phyloP scores from a whole-genome alignment of 1,140 invertebrate species.

The Tribolium madens region DNA sequence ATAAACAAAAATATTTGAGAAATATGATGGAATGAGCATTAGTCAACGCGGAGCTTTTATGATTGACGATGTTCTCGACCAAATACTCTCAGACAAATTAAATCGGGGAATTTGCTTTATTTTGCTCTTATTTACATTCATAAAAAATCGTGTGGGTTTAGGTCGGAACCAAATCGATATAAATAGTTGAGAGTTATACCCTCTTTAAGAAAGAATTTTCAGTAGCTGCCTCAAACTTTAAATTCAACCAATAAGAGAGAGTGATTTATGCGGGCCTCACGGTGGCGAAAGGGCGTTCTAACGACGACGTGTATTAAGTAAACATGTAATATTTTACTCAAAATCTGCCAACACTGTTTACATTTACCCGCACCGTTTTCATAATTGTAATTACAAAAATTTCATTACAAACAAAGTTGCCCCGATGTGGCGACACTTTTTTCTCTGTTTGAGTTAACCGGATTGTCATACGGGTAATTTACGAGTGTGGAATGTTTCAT shows the following conservation, averaged over 20 bases:
- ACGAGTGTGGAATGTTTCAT: neutral
- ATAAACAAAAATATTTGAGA: conserved; percentile 34
- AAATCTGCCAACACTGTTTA: too few species aligned
- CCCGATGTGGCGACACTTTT: neutral
- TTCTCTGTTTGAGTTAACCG: neutral
- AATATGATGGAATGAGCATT: conserved; percentile 28
- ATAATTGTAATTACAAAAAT: neutral
- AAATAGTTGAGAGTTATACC: conserved; percentile 24
- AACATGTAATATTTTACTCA: too few species aligned
- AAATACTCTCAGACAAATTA: conserved; percentile 33
- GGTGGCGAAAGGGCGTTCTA: neutral
- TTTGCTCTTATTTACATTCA: conserved; percentile 23
- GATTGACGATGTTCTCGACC: conserved; percentile 18
- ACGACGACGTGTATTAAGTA: neutral
- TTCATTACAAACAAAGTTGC: neutral
- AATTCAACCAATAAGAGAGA: neutral
- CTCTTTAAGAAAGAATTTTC: conserved; percentile 1
- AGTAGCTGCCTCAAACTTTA: conserved; percentile 12
- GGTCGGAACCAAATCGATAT: neutral
- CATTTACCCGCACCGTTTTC: neutral
- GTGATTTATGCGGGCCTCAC: neutral
- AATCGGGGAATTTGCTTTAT: conserved; percentile 31
- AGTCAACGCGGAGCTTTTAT: conserved; percentile 8
- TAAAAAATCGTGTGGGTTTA: conserved; percentile 9
- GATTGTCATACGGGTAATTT: conserved; percentile 33